phyloP scores from a whole-genome alignment of 2,888 invertebrate genomes.

The Reticulitermes lucifugus region DNA sequence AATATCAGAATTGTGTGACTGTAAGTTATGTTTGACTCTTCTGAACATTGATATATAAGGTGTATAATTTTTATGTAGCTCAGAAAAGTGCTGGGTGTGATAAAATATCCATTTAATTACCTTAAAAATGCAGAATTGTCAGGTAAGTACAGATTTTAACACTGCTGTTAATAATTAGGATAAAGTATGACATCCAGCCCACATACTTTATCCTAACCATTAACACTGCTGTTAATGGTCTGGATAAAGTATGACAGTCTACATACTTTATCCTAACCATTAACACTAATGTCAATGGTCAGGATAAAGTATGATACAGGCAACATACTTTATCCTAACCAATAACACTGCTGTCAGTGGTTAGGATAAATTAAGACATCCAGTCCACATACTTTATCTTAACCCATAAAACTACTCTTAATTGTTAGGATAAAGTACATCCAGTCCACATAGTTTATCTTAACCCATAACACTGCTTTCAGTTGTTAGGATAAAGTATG shows the following conservation, averaged over 20 bases:
- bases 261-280: neutral
- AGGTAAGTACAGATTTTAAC: slow-evolving; percentile 9
- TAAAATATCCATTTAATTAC: neutral
- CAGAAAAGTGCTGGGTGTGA: neutral
- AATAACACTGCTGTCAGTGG: too few relatives aligned
- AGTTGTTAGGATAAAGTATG: neutral
- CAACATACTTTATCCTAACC: too few relatives aligned
- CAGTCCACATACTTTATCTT: too few relatives aligned
- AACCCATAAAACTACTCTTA: too few relatives aligned
- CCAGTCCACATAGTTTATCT: too few relatives aligned
- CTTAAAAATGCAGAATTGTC: neutral
- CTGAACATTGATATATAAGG: neutral
- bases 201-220: too few relatives aligned
- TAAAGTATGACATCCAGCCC: neutral
- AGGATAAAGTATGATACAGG: too few relatives aligned
- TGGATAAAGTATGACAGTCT: neutral
- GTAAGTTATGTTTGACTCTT: neutral
- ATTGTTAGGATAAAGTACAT: too few relatives aligned
- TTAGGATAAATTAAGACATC: too few relatives aligned
- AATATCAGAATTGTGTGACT: too few relatives aligned
- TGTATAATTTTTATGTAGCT: neutral
- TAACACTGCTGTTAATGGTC: neutral
- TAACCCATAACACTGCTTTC: too few relatives aligned
- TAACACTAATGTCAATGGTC: too few relatives aligned
- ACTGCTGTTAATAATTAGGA: neutral